These are phyloP conservation scores for Hydractinia echinata DNA, from an alignment of 30 jellyfish, hydroid and myxozoan genomes.

Conservation along the genomic window DNA sequence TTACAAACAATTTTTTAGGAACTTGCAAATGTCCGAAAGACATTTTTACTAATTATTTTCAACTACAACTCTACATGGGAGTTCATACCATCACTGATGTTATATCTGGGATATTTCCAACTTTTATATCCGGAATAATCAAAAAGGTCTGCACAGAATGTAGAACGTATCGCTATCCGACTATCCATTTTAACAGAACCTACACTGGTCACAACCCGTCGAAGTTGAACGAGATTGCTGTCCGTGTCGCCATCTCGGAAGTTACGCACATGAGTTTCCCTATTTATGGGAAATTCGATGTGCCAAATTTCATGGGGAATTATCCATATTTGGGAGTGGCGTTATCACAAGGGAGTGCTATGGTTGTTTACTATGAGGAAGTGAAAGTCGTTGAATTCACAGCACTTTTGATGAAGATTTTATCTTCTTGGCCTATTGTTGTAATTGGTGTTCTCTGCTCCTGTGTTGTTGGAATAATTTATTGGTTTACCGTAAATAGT, in stretches of 20 bases:
- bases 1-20: background rate
- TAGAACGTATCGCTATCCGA: background rate
- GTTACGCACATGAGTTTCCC: conserved; percentile 11
- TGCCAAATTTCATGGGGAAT: conserved; percentile 3
- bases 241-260: background rate
- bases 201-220: conserved; percentile 16
- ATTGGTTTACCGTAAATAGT: conserved; percentile 21
- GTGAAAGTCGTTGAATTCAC: background rate
- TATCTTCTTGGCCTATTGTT: conserved; percentile 14
- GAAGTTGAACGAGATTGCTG: background rate
- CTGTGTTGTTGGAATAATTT: conserved; percentile 4
- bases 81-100: background rate
- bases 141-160: conserved; percentile 17
- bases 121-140: background rate
- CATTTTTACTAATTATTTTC: conserved; percentile 4
- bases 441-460: background rate
- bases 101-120: conserved; percentile 16
- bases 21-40: conserved; percentile 24
- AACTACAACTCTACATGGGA: background rate
- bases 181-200: background rate
- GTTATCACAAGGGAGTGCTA: conserved; percentile 6
- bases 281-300: background rate
- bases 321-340: conserved; percentile 14
- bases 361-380: conserved; percentile 4
- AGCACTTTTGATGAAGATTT: background rate